These are phyloP conservation scores for Coluber constrictor DNA, from an alignment of 2,797 vertebrate species.

Conservation along the genomic window DNA sequence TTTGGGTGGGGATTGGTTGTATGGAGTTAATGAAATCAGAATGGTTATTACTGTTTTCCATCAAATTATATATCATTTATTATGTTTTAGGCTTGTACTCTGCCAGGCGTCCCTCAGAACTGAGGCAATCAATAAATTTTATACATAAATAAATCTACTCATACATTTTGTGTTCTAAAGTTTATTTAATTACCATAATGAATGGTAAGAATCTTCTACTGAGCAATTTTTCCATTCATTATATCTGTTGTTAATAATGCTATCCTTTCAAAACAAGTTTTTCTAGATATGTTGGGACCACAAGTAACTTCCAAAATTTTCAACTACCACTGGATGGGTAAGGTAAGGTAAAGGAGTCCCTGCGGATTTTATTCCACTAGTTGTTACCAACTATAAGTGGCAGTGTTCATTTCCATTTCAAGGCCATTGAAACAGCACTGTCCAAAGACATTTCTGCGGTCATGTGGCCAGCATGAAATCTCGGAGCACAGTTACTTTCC, in stretches of 20 bases:
- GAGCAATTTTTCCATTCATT: neutral
- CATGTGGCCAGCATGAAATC: neutral
- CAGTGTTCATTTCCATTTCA: neutral
- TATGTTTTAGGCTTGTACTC: neutral
- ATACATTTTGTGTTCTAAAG: neutral
- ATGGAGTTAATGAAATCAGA: neutral
- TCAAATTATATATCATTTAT: neutral
- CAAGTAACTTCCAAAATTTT: neutral
- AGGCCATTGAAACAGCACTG: neutral
- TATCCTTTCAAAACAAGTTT: neutral
- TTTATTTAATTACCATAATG: neutral
- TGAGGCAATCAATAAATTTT: neutral
- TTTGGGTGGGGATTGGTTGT: neutral
- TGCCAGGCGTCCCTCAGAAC: neutral
- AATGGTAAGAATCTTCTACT: neutral
- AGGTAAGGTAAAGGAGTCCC: neutral
- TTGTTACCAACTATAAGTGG: neutral
- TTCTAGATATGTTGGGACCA: neutral
- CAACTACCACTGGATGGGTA: neutral
- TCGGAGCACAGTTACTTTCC: neutral
- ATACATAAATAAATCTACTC: neutral
- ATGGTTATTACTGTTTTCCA: neutral
- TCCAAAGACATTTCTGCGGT: neutral
- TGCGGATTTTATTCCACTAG: neutral
- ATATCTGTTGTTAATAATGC: neutral